These are phyloP conservation scores for Sycophila texana DNA, from an alignment of 2,888 invertebrate species.

Conservation along the genomic window DNA sequence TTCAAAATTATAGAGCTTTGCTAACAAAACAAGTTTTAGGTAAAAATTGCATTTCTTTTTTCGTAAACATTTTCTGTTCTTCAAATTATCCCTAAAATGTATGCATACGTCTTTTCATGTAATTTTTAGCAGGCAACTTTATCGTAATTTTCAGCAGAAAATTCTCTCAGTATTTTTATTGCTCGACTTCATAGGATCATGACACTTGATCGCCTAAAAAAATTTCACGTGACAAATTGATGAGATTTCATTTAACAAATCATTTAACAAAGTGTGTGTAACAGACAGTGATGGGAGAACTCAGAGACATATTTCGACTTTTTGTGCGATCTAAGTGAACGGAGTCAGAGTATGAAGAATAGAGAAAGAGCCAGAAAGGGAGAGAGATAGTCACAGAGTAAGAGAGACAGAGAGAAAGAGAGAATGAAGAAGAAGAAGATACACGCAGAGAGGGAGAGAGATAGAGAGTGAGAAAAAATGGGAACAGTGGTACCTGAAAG, in stretches of 20 bases:
- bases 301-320: conserved; percentile 13
- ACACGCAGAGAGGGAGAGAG: conserved; percentile 20
- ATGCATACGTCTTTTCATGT: too few relatives aligned
- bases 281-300: conserved; percentile 15
- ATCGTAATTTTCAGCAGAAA: too few relatives aligned
- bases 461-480: conserved; percentile 48
- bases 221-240: conserved; percentile 29
- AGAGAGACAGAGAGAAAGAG: neutral
- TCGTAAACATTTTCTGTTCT: too few relatives aligned
- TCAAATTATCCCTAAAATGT: too few relatives aligned
- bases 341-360: neutral
- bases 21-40: too few relatives aligned
- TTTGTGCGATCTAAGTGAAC: conserved; percentile 1
- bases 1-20: too few relatives aligned
- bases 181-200: too few relatives aligned
- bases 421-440: conserved; percentile 1
- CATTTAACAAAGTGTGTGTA: conserved; percentile 11
- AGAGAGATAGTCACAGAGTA: neutral
- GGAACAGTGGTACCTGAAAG: conserved; percentile 86
- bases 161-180: too few relatives aligned
- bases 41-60: too few relatives aligned
- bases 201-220: conserved; percentile 7
- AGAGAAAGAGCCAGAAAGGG: conserved; percentile 4
- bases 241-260: conserved; percentile 3
- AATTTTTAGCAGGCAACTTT: too few relatives aligned